Percentiles rank a stretch among this genome's conserved stretches.
These are phyloP conservation scores for Cosmia trapezina DNA, from an alignment of 2,888 invertebrate species.

Conservation along the genomic window DNA sequence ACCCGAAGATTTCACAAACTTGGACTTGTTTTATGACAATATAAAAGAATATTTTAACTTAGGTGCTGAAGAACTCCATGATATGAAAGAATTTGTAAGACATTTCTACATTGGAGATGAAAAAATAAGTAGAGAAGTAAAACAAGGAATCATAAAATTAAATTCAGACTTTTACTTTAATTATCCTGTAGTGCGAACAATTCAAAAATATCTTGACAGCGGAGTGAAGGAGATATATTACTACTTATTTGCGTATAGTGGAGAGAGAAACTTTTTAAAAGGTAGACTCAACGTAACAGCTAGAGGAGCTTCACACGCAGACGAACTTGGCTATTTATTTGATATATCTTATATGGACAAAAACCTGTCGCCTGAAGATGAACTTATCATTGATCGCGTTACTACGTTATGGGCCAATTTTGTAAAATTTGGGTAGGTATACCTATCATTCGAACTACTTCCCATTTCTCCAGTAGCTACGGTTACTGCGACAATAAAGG, in stretches of 20 bases:
- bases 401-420: constrained; percentile 75
- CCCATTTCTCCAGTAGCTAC: background rate
- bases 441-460: background rate
- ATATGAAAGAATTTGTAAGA: constrained; percentile 66
- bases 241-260: constrained; percentile 75
- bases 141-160: background rate
- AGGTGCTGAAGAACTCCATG: constrained; percentile 53
- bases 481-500: background rate
- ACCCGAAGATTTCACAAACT: constrained; percentile 45
- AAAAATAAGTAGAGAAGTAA: background rate
- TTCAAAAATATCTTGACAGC: constrained; percentile 69
- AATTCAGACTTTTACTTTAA: constrained; percentile 70
- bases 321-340: constrained; percentile 73
- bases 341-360: constrained; percentile 63
- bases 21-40: constrained; percentile 54
- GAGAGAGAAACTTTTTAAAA: constrained; percentile 73
- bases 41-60: constrained; percentile 65
- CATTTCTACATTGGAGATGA: constrained; percentile 73
- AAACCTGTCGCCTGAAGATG: constrained; percentile 65
- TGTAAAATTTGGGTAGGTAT: constrained; percentile 72
- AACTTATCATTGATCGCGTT: constrained; percentile 69
- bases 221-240: constrained; percentile 68
- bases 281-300: constrained; percentile 62
- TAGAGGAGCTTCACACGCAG: constrained; percentile 69
- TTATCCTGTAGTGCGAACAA: constrained; percentile 67